Base-by-base conservation (phyloP, 1,140 invertebrate genomes). In the Psilanteris sp. region DNA sequence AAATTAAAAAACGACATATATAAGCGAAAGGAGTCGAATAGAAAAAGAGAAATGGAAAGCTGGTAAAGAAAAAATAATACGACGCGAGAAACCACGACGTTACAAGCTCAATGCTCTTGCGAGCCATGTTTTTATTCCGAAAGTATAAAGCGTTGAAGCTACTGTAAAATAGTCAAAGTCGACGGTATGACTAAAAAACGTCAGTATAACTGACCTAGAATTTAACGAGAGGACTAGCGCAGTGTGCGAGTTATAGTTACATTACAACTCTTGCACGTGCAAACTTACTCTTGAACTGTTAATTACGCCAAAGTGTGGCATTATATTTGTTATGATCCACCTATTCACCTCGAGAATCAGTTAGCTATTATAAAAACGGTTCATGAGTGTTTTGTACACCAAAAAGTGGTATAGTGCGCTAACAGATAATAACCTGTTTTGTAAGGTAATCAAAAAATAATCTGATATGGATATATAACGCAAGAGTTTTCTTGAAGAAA, bases 201-300 rank as follows among this genome's bases (percentile, higher is more conserved):
- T 59, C 52, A 27, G 73, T 75, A n/a, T n/a, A 46, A 68, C 73
- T 76, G 73, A 76, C 73, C 73, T 76, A 76, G 50, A 76, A 76
- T 70, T 64, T 64, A 68, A 70, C 50, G 73, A 68, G 57, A 76
- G 59, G 64, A 54, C 73, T 62, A 52, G 27, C 52, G 71, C 46
- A 67, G 46, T 39, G 44, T 46, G 36, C 29, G 37, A 61, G 46
- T 67, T 74, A 66, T 54, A 61, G 61, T 54, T 74, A 36, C 24
- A 67, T 67, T 61, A 74, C 71, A 74, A 67, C 61, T 48, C 43
- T 22, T 54, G 54, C 61, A 54, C 44, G 61, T 74, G 55, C 62
- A 74, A 74, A 67, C 52, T 67, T 52, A 62, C 41, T 62, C 31
- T 39, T 50, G 55, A 61, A 55, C 55, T 43, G 41, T 67, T 68